Percentiles rank a stretch among this genome's conserved stretches.
Evolutionary conservation across 2,797 vertebrate genomes (phyloP).

Genomic region (Philypnodon macrostomus): DNA sequence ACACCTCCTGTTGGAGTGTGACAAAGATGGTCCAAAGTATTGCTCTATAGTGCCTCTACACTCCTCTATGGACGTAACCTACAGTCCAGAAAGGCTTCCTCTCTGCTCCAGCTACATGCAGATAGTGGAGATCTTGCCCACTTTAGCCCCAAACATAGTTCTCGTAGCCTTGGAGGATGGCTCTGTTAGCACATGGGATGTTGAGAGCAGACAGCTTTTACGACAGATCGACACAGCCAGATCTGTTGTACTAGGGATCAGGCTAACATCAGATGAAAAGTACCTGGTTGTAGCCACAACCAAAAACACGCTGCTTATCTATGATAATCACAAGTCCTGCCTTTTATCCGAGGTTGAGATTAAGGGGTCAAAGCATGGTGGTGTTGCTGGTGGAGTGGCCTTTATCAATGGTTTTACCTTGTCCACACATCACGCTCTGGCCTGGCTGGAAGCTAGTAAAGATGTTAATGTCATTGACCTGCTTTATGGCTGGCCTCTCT

Average conservation of each 20-base stretch:
- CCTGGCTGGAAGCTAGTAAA: conserved; percentile 98
- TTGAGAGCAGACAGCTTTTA: conserved; percentile 89
- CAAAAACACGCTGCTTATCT: conserved; percentile 95
- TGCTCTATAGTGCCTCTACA: conserved; percentile 98
- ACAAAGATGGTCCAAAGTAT: conserved; percentile 98
- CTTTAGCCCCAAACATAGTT: conserved; percentile 89
- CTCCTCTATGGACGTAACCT: conserved; percentile 97
- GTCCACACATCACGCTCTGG: conserved; percentile 91
- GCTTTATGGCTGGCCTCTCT: conserved; percentile 95
- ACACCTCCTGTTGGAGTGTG: conserved; percentile 96
- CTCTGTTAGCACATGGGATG: conserved; percentile 97
- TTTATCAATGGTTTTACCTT: conserved; percentile 97
- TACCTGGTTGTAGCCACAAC: conserved; percentile 96
- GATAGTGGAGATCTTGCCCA: conserved; percentile 93
- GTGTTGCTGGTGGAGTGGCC: conserved; percentile 83
- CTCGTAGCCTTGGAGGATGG: conserved; percentile 95
- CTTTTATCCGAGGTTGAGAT: conserved; percentile 97
- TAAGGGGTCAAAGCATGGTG: conserved; percentile 92
- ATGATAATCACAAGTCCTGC: conserved; percentile 97
- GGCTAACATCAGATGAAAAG: conserved; percentile 90
- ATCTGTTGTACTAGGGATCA: conserved; percentile 94
- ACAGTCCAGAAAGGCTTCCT: conserved; percentile 93
- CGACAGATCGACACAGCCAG: conserved; percentile 93
- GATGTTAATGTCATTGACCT: conserved; percentile 96
- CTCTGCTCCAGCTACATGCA: conserved; percentile 94